Evolutionary conservation across 53 echinoderm and acorn worm species (phyloP).

Genomic region (Paelopatides confundens): DNA sequence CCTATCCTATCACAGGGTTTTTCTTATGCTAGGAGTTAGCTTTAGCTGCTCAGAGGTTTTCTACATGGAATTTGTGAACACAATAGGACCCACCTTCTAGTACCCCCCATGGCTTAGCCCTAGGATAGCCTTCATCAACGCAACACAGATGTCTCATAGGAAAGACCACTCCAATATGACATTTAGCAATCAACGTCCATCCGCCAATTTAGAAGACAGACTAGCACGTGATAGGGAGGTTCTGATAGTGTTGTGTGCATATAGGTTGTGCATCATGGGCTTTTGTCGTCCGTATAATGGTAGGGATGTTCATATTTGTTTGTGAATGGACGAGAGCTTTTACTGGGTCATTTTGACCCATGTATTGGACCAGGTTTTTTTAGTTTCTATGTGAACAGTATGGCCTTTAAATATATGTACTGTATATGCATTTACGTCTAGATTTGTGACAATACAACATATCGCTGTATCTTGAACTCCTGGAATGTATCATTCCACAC

Average conservation of each 20-base stretch:
- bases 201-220: conserved; percentile 36
- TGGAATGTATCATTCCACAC: conserved; percentile 1
- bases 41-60: conserved; percentile 44
- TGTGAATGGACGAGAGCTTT: background rate
- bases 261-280: background rate
- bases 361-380: background rate
- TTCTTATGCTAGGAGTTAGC: conserved; percentile 45
- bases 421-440: background rate
- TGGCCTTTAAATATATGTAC: background rate
- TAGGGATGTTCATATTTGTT: background rate
- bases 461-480: background rate
- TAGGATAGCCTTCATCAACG: conserved; percentile 19
- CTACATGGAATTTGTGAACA: conserved; percentile 33
- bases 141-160: conserved; percentile 23
- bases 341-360: background rate
- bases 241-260: background rate
- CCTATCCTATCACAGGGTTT: conserved; percentile 45
- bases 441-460: no score
- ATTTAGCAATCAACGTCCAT: conserved; percentile 30
- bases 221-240: conserved; percentile 21
- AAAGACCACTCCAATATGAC: background rate
- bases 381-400: background rate
- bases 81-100: conserved; percentile 25
- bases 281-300: background rate
- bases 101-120: conserved; percentile 36